phyloP scores from a whole-genome alignment of 1,140 invertebrate species.

The Contarinia nasturtii region DNA sequence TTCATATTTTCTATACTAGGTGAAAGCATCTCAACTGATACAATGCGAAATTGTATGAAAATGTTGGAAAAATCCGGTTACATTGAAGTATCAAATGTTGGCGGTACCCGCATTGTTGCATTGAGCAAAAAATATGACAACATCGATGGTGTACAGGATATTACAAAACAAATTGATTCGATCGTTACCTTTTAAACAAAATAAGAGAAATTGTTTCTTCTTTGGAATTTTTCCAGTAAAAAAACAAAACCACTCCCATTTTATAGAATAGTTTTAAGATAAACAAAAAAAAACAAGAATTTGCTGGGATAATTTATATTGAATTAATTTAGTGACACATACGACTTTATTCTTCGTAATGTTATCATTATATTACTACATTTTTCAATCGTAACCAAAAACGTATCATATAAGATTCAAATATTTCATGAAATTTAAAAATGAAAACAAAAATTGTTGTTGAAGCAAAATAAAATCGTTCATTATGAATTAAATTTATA shows the following conservation, averaged over 20 bases:
- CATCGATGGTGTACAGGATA: slow-evolving; percentile 3
- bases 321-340: not conserved
- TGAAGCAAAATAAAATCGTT: no score
- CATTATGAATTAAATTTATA: no score
- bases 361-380: no score
- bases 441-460: no score
- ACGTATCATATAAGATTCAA: no score
- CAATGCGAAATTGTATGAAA: slow-evolving; percentile 62
- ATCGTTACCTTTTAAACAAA: not conserved
- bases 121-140: slow-evolving; percentile 18
- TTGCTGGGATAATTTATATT: not conserved
- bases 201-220: not conserved
- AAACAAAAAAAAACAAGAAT: not conserved
- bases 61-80: slow-evolving; percentile 58
- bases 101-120: slow-evolving; percentile 19
- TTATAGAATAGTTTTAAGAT: not conserved
- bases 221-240: not conserved
- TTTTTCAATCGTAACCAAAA: no score
- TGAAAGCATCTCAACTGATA: slow-evolving; percentile 63
- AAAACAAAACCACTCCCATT: not conserved
- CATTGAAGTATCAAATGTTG: slow-evolving; percentile 45
- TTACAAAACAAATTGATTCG: not conserved
- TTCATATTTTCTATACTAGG: slow-evolving; percentile 30
- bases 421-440: no score
- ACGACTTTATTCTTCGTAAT: no score